Percentiles rank a stretch among this genome's conserved stretches.
Conservation (phyloP, 2,113 vertebrate species). For the Thunnus thynnus region DNA sequence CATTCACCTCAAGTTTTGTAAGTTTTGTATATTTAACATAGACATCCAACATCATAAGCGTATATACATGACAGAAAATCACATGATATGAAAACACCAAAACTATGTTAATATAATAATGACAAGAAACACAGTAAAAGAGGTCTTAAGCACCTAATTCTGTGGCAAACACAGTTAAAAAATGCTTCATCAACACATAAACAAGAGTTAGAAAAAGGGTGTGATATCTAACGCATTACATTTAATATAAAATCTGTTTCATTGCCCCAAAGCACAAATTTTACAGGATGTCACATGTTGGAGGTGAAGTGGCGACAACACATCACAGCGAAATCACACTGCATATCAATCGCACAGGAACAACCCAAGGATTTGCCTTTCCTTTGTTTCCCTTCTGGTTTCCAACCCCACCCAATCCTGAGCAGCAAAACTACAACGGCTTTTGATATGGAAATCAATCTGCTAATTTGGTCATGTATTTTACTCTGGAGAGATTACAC, state of each 20-base stretch:
- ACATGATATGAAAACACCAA: not conserved
- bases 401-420: conserved; percentile 19
- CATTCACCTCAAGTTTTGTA: too few relatives aligned
- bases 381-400: not conserved
- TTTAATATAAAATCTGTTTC: conserved; percentile 54
- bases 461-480: conserved; percentile 64
- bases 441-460: conserved; percentile 74
- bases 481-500: conserved; percentile 51
- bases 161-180: too few relatives aligned
- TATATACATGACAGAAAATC: too few relatives aligned
- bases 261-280: conserved; percentile 17
- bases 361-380: not conserved
- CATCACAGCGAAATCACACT: conserved; percentile 6
- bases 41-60: too few relatives aligned
- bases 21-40: too few relatives aligned
- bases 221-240: not conserved
- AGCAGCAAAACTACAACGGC: conserved; percentile 10
- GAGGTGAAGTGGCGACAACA: conserved; percentile 16
- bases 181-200: not conserved
- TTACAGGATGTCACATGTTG: conserved; percentile 36
- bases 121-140: not conserved
- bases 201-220: not conserved
- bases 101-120: too few relatives aligned
- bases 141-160: not conserved
- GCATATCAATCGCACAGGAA: conserved; percentile 15